A percentile compares a stretch with the other conserved stretches of the same genome.
These are phyloP conservation scores for Synergus gifuensis DNA, from an alignment of 2,888 invertebrate genomes.

Conservation along the genomic window DNA sequence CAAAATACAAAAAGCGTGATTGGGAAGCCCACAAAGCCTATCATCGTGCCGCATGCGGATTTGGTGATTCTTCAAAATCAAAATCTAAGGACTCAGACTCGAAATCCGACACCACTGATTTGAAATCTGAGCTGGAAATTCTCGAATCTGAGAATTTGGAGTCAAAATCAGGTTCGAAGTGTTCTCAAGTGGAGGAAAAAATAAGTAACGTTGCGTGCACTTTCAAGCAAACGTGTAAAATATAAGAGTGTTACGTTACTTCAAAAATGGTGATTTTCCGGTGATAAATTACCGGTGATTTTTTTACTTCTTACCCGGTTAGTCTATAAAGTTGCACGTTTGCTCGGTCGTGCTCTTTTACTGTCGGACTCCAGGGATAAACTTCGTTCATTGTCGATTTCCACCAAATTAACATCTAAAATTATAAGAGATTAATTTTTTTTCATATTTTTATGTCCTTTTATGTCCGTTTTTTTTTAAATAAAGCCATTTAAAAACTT, in stretches of 20 bases:
- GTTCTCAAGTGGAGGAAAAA: background rate
- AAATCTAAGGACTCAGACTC: background rate
- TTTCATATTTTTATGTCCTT: background rate
- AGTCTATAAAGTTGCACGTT: constrained; percentile 91
- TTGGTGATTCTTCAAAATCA: background rate
- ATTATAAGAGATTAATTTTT: background rate
- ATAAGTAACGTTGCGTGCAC: background rate
- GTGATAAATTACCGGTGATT: background rate
- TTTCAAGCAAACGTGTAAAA: constrained; percentile 34
- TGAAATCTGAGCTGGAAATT: background rate
- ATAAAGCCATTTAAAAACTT: constrained; percentile 52
- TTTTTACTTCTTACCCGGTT: constrained; percentile 80
- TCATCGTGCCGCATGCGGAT: constrained; percentile 43
- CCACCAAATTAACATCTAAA: constrained; percentile 87
- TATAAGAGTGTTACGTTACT: constrained; percentile 28
- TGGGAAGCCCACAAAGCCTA: constrained; percentile 60
- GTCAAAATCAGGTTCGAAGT: background rate
- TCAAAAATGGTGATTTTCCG: background rate
- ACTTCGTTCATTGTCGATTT: constrained; percentile 90
- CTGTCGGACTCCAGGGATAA: constrained; percentile 94
- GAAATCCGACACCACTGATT: background rate
- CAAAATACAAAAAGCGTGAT: constrained; percentile 54
- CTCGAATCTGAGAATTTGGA: background rate
- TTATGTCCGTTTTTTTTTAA: background rate
- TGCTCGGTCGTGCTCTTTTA: constrained; percentile 90